A percentile compares a stretch with the other conserved stretches of the same genome.
Evolutionary conservation across 2,113 vertebrate species (phyloP).

Genomic region (Ramphastos sulfuratus): DNA sequence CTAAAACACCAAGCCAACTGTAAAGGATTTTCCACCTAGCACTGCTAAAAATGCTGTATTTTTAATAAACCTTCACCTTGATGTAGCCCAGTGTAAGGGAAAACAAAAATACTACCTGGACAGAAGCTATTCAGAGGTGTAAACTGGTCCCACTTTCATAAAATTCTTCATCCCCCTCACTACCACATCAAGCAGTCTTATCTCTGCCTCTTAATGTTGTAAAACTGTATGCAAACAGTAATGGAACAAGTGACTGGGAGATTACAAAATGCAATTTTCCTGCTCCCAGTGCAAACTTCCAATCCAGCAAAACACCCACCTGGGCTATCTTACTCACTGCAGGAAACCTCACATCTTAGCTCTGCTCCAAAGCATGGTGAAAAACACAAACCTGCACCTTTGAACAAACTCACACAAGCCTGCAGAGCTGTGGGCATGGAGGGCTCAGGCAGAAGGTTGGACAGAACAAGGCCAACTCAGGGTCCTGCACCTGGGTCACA

Average conservation of each 20-base stretch:
- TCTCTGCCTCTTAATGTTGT: background rate
- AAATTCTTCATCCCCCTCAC: background rate
- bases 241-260: conserved; percentile 34
- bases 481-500: too few species aligned
- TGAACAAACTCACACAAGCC: background rate
- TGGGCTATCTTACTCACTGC: conserved; percentile 21
- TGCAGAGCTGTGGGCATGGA: too few species aligned
- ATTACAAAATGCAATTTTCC: conserved; percentile 51
- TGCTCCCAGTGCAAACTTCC: conserved; percentile 41
- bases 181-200: background rate
- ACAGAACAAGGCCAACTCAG: too few species aligned
- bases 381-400: background rate
- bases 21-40: background rate
- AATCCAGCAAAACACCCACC: conserved; percentile 38
- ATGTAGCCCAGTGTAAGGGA: background rate
- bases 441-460: too few species aligned
- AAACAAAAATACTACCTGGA: background rate
- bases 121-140: background rate
- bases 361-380: background rate
- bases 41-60: background rate
- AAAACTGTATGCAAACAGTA: conserved; percentile 51
- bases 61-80: conserved; percentile 4
- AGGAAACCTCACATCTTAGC: background rate
- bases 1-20: background rate
- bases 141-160: background rate